Percentiles rank a stretch among this genome's conserved stretches.
phyloP scores from a whole-genome alignment of 1,140 invertebrate species.

The Mactra quadrangularis region DNA sequence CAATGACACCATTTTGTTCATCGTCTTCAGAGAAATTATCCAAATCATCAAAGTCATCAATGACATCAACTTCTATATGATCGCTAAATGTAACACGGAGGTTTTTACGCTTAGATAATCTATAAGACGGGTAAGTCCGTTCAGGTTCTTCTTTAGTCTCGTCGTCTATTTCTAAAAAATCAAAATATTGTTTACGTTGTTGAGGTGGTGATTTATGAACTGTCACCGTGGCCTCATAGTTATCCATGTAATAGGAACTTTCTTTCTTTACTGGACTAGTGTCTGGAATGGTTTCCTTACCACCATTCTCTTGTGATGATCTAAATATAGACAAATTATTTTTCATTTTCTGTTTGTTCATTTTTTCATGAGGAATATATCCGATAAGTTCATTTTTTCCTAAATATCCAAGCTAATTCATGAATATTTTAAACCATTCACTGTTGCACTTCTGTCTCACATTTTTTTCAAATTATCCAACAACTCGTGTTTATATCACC shows the following conservation, averaged over 20 bases:
- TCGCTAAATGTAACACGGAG: conserved; percentile 54
- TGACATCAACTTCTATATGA: conserved; percentile 52
- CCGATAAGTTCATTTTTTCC: no score
- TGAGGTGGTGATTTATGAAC: conserved; percentile 53
- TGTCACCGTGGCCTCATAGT: conserved; percentile 50
- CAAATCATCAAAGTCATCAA: conserved; percentile 30
- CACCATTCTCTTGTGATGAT: neutral
- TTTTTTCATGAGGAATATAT: no score
- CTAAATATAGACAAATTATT: neutral
- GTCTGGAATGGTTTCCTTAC: neutral
- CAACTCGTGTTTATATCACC: no score
- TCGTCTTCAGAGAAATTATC: neutral
- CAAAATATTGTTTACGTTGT: conserved; percentile 29
- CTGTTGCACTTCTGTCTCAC: no score
- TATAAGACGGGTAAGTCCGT: neutral
- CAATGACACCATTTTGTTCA: neutral
- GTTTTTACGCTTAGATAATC: conserved; percentile 48
- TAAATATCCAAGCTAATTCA: no score
- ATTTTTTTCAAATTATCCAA: no score
- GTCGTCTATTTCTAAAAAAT: conserved; percentile 60
- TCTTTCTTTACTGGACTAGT: conserved; percentile 7
- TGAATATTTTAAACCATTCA: no score
- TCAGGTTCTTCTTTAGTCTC: conserved; percentile 32
- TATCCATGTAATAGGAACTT: conserved; percentile 53
- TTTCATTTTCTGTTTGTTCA: conserved; percentile 10